A percentile compares a stretch with the other conserved stretches of the same genome.
Conservation (phyloP, 2,113 vertebrate species). For the Naja naja region DNA sequence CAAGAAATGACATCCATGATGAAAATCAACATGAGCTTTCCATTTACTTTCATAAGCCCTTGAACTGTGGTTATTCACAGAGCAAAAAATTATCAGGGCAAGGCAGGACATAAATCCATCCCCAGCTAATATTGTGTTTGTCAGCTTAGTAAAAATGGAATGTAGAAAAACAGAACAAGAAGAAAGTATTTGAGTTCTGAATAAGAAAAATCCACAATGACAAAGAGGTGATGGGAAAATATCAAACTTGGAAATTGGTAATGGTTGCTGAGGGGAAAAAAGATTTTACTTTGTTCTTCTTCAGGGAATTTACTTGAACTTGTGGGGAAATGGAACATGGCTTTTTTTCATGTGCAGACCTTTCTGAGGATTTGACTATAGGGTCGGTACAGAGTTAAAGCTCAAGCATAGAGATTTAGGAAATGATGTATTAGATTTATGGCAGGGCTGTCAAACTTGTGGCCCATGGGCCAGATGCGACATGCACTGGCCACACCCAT, state of each 20-base stretch:
- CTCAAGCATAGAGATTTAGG: neutral
- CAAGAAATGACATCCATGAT: neutral
- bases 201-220: constrained; percentile 27
- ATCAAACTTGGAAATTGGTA: constrained; percentile 10
- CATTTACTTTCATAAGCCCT: neutral
- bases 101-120: constrained; percentile 22
- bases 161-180: constrained; percentile 10
- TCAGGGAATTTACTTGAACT: constrained; percentile 14
- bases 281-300: neutral
- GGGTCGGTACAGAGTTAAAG: neutral
- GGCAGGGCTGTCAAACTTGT: no score
- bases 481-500: no score
- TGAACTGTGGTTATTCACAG: neutral
- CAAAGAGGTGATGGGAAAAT: constrained; percentile 27
- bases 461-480: no score
- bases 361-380: neutral
- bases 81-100: neutral
- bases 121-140: neutral
- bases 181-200: constrained; percentile 17
- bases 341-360: constrained; percentile 19
- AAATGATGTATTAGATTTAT: neutral
- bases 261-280: neutral
- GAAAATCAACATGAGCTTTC: neutral
- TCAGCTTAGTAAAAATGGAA: neutral
- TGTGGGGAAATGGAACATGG: constrained; percentile 14